These are phyloP conservation scores for Trypoxylon attenuatum DNA, from an alignment of 2,888 invertebrate species.

Conservation along the genomic window DNA sequence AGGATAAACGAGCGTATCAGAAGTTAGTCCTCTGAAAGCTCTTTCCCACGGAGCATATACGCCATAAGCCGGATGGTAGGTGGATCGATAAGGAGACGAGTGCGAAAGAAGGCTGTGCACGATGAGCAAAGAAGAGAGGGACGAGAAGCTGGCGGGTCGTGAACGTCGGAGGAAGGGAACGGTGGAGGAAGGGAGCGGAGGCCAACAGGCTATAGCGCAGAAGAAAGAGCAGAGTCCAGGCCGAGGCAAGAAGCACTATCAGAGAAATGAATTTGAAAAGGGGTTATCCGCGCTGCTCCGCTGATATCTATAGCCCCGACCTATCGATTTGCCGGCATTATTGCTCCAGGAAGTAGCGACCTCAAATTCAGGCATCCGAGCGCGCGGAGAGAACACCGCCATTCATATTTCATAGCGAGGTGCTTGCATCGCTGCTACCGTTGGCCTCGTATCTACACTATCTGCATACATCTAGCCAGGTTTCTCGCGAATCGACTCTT, in stretches of 20 bases:
- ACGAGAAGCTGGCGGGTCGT: neutral
- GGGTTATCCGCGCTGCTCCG: conserved; percentile 46
- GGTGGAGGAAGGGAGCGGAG: neutral
- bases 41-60: conserved; percentile 27
- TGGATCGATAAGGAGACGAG: conserved; percentile 64
- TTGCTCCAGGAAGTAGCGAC: conserved; percentile 58
- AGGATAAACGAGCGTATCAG: too few relatives aligned
- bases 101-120: conserved; percentile 33
- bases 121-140: conserved; percentile 13
- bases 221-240: conserved; percentile 21
- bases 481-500: conserved; percentile 3
- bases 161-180: conserved; percentile 18
- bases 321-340: conserved; percentile 58
- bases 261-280: conserved; percentile 58
- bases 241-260: conserved; percentile 30
- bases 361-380: conserved; percentile 65
- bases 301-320: conserved; percentile 50
- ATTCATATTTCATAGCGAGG: conserved; percentile 65
- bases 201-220: neutral
- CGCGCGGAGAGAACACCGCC: conserved; percentile 49
- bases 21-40: too few relatives aligned
- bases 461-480: too few relatives aligned
- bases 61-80: conserved; percentile 42
- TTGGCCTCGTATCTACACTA: conserved; percentile 16
- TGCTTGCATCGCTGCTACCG: conserved; percentile 50